These are phyloP conservation scores for Collichthys lucidus DNA, from an alignment of 2,113 vertebrate species.

Conservation along the genomic window DNA sequence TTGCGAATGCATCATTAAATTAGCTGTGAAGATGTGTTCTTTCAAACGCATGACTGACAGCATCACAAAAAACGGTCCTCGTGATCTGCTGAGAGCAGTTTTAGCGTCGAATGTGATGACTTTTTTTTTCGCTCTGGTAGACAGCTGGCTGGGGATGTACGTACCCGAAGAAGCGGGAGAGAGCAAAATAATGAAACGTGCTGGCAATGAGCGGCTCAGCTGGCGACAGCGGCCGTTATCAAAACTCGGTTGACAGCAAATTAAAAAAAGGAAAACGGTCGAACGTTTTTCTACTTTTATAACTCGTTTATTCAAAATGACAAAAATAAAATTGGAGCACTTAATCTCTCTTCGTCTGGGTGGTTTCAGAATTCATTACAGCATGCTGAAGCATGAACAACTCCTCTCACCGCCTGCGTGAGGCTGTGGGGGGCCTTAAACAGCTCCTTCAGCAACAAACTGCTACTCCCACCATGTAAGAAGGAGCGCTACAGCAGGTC, in stretches of 20 bases:
- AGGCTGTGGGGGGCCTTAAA: too few relatives aligned
- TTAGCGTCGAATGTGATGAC: slow-evolving; percentile 20
- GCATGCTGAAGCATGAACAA: neutral
- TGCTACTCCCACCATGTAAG: too few relatives aligned
- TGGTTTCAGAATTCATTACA: neutral
- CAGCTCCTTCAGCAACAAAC: too few relatives aligned
- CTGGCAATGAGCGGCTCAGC: slow-evolving; percentile 51
- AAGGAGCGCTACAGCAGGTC: too few relatives aligned
- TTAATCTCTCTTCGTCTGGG: neutral
- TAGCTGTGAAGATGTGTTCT: slow-evolving; percentile 35
- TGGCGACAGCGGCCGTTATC: slow-evolving; percentile 7
- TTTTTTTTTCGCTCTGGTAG: slow-evolving; percentile 1
- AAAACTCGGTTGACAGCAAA: slow-evolving; percentile 46
- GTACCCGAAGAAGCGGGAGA: slow-evolving; percentile 20
- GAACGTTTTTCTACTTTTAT: neutral
- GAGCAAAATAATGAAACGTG: slow-evolving; percentile 53
- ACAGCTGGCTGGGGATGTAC: slow-evolving; percentile 50
- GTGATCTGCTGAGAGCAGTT: slow-evolving; percentile 14
- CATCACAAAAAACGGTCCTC: slow-evolving; percentile 5
- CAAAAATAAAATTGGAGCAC: neutral
- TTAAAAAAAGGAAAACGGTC: neutral
- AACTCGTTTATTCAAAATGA: slow-evolving; percentile 10
- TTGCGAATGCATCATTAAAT: slow-evolving; percentile 10
- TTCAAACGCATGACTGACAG: slow-evolving; percentile 16
- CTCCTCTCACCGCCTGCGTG: too few relatives aligned